Evolutionary conservation across 2,797 vertebrate genomes (phyloP).

Genomic region (Kryptopterus vitreolus): DNA sequence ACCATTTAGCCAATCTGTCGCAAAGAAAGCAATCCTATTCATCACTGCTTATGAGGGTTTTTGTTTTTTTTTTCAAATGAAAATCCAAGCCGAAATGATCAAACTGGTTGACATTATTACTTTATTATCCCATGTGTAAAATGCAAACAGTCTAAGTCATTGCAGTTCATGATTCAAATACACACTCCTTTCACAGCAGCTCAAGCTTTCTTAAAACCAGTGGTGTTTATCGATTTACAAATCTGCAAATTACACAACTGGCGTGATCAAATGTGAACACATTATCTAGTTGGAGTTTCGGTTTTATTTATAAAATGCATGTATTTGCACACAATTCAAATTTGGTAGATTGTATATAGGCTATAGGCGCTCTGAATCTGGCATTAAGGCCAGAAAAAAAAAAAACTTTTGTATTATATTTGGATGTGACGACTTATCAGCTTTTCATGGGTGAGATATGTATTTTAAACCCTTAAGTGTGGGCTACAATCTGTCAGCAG

Average conservation of each 20-base stretch:
- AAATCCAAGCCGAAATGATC: constrained; percentile 27
- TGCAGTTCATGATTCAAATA: background rate
- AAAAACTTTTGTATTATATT: background rate
- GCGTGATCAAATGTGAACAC: background rate
- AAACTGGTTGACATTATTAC: background rate
- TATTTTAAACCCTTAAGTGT: constrained; percentile 3
- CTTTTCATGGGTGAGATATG: constrained; percentile 14
- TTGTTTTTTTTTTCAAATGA: constrained; percentile 24
- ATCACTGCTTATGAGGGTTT: constrained; percentile 28
- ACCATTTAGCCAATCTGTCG: constrained; percentile 29
- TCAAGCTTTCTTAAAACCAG: background rate
- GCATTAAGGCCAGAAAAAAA: constrained; percentile 1
- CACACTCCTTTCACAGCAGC: background rate
- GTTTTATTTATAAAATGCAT: too few species aligned
- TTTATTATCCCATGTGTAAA: background rate
- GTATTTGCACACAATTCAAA: background rate
- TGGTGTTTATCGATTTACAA: background rate
- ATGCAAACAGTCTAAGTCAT: background rate
- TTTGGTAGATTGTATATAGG: too few species aligned
- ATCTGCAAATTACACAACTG: background rate
- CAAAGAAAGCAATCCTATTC: constrained; percentile 20
- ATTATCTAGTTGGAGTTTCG: background rate
- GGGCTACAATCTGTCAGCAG: background rate
- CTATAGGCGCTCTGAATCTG: background rate
- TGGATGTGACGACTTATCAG: background rate